Evolutionary conservation across 1,140 invertebrate species (phyloP).

Genomic region (Trichonephila clavata): DNA sequence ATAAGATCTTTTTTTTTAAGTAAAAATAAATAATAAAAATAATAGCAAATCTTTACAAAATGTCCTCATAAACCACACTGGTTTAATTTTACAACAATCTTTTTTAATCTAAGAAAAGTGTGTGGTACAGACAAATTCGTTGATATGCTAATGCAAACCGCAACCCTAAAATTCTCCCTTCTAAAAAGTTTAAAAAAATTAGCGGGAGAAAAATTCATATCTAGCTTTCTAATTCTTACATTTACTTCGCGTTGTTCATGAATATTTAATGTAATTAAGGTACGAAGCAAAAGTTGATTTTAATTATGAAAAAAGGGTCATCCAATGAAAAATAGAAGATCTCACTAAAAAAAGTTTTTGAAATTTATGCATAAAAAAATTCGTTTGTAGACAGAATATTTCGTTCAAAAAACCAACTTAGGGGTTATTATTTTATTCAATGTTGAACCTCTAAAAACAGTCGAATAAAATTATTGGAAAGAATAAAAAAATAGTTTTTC

Average conservation of each 20-base stretch:
- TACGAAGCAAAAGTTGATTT: background rate
- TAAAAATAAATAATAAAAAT: no score
- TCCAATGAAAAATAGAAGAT: background rate
- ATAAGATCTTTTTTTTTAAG: no score
- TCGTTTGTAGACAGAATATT: background rate
- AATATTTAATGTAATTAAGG: constrained; percentile 58
- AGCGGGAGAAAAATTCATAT: background rate
- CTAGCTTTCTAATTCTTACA: background rate
- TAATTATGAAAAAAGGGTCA: background rate
- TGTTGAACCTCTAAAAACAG: background rate
- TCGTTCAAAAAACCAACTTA: background rate
- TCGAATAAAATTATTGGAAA: background rate
- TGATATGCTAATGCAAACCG: background rate
- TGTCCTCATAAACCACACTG: no score
- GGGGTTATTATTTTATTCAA: constrained; percentile 18
- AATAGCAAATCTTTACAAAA: no score
- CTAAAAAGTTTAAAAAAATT: background rate
- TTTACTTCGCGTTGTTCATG: background rate
- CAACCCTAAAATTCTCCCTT: background rate
- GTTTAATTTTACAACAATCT: no score
- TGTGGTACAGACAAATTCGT: no score
- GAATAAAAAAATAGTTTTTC: background rate
- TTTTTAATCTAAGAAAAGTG: no score
- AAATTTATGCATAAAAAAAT: background rate
- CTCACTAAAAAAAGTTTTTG: background rate